Evolutionary conservation across 2,797 vertebrate species (phyloP).

Genomic region (Molossus molossus): DNA sequence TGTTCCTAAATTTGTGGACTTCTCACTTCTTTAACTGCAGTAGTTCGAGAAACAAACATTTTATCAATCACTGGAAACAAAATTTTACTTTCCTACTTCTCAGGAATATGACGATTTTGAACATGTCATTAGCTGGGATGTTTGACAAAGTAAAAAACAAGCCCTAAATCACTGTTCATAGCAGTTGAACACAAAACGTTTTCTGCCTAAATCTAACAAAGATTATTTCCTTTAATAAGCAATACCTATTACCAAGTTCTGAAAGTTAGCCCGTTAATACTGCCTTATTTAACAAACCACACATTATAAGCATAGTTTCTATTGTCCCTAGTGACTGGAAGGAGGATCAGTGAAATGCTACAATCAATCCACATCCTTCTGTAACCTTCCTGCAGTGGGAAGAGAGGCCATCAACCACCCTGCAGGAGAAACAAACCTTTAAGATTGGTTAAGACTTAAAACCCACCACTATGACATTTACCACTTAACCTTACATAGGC

Average conservation of each 20-base stretch:
- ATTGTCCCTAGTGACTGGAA: constrained; percentile 75
- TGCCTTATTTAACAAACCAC: background rate
- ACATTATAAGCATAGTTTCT: constrained; percentile 47
- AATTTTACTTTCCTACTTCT: constrained; percentile 58
- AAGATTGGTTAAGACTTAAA: constrained; percentile 84
- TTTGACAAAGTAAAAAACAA: constrained; percentile 70
- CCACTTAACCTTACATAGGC: constrained; percentile 84
- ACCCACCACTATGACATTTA: constrained; percentile 84
- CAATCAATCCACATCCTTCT: constrained; percentile 74
- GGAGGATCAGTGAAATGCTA: constrained; percentile 78
- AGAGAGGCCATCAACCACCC: constrained; percentile 73
- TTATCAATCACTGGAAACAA: constrained; percentile 21
- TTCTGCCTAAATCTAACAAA: constrained; percentile 61
- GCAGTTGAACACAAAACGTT: constrained; percentile 56
- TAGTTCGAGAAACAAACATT: constrained; percentile 66
- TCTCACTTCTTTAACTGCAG: background rate
- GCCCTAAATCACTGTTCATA: constrained; percentile 49
- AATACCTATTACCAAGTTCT: constrained; percentile 52
- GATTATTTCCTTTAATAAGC: constrained; percentile 53
- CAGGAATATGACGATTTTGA: constrained; percentile 63
- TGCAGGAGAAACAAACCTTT: constrained; percentile 80
- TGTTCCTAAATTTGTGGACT: constrained; percentile 45
- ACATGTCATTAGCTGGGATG: constrained; percentile 63
- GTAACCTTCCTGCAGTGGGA: constrained; percentile 77
- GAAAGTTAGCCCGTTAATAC: background rate